Evolutionary conservation across 2,113 vertebrate species (phyloP), one percentile per base, ranked within the genome.

Genomic region (Charina bottae): DNA sequence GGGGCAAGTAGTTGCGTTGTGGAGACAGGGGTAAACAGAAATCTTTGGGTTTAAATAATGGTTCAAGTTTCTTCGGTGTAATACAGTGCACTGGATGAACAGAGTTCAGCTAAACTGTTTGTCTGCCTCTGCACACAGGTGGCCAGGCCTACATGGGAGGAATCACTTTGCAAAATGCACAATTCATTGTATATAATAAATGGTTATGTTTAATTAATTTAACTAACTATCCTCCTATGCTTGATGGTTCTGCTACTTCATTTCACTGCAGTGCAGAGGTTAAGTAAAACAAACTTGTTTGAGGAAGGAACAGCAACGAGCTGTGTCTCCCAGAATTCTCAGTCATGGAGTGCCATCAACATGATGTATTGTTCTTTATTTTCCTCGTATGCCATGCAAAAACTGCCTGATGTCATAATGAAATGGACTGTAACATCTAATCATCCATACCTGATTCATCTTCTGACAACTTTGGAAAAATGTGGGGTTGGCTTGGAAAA

Each of bases 391-490:
- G 88, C 21, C 91, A 93, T 85, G 92, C 58, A 83, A 85, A 93
- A 68, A 90, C 90, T 94, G 91, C 37, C 60, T 26, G 93, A 92
- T 93, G 56, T 87, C 86, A 87, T 92, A 93, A 89, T 90, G 87
- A 89, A 96, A 96, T 93, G 92, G 53, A 21, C 53, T 95, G 42
- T 90, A 94, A 94, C 54, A 89, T 83, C 60, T 92, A 91, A 88
- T 95, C 87, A 95, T 91, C 68, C 87, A 49, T 90, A 88, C 58
- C 93, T 89, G 84, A 94, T 59, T 28, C 55, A 85, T 93, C 64
- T 92, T 72, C 28, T 13, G 90, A 93, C 49, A 42, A 93, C 89
- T 92, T 92, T 90, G 21, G 24, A 68, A 94, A 93, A 42, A 83
- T 24, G 88, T 91, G 88, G 53, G 19, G 62, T 94, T 94, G 62